Evolutionary conservation across 2,888 invertebrate genomes (phyloP).

Genomic region (Apamea epomidion): DNA sequence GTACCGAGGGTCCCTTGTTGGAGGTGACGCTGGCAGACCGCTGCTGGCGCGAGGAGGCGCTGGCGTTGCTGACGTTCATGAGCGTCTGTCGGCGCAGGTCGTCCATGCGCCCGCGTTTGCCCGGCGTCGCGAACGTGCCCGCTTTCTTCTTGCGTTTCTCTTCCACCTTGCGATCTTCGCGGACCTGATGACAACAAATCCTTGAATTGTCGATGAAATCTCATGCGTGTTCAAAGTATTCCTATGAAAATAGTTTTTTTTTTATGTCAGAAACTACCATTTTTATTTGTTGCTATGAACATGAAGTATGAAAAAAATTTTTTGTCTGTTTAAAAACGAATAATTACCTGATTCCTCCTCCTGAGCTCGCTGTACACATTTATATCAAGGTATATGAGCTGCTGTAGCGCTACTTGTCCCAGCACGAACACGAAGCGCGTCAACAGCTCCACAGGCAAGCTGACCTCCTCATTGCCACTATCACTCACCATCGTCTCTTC

Average conservation of each 20-base stretch:
- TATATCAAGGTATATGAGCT: constrained; percentile 95
- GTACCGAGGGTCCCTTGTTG: constrained; percentile 72
- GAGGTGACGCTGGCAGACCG: constrained; percentile 82
- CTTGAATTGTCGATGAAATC: not conserved
- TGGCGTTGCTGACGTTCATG: constrained; percentile 85
- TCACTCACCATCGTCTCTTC: constrained; percentile 82
- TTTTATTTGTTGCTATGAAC: not conserved
- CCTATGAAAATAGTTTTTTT: not conserved
- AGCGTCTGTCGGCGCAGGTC: constrained; percentile 83
- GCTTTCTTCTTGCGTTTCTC: constrained; percentile 87
- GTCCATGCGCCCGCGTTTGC: constrained; percentile 78
- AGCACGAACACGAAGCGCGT: constrained; percentile 91
- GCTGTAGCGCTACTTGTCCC: constrained; percentile 95
- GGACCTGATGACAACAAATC: constrained; percentile 72
- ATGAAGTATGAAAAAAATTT: too few species aligned
- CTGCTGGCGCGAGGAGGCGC: constrained; percentile 84
- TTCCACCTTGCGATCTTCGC: constrained; percentile 86
- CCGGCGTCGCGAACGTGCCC: constrained; percentile 83
- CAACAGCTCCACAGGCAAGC: constrained; percentile 83
- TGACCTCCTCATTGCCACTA: constrained; percentile 76
- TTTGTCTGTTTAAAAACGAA: not conserved
- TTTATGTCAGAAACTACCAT: not conserved
- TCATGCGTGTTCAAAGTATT: not conserved
- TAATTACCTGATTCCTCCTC: constrained; percentile 86
- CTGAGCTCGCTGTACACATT: constrained; percentile 95